Conservation (phyloP, 2,888 invertebrate species). For the Eurytoma adleriae region DNA sequence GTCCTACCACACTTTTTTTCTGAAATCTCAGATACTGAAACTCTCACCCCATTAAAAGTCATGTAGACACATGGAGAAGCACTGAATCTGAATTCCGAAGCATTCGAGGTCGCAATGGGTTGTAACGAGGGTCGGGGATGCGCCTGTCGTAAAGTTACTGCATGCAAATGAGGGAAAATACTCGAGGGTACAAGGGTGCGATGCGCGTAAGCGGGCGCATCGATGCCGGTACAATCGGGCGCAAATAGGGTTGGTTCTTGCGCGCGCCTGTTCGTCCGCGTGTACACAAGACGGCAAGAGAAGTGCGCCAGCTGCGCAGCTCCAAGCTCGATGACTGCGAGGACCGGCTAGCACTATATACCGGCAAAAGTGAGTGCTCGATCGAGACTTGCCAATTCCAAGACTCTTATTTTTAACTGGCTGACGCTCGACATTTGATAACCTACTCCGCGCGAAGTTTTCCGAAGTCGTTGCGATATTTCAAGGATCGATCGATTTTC, state of each 20-base stretch:
- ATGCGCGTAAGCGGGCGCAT: neutral
- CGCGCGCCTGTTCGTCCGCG: neutral
- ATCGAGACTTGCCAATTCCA: neutral
- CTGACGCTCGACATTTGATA: too few species aligned
- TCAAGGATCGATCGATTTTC: too few species aligned
- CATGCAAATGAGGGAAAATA: slow-evolving; percentile 2
- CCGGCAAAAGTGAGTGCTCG: neutral
- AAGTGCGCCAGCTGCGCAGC: neutral
- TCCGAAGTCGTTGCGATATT: too few species aligned
- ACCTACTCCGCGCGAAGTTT: too few species aligned
- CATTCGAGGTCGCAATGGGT: too few species aligned
- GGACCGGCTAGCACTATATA: neutral
- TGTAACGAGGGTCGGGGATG: too few species aligned
- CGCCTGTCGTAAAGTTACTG: neutral
- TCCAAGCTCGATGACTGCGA: neutral
- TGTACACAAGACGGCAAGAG: neutral
- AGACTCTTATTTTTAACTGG: too few species aligned
- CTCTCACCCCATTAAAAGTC: too few species aligned
- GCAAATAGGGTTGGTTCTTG: neutral
- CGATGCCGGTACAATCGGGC: neutral
- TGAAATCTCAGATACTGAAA: too few species aligned
- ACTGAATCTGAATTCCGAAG: too few species aligned
- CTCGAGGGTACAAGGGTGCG: neutral
- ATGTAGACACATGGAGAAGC: too few species aligned
- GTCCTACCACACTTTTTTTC: too few species aligned